Conservation (phyloP, 1,140 invertebrate species). For the Tachypleus tridentatus region DNA sequence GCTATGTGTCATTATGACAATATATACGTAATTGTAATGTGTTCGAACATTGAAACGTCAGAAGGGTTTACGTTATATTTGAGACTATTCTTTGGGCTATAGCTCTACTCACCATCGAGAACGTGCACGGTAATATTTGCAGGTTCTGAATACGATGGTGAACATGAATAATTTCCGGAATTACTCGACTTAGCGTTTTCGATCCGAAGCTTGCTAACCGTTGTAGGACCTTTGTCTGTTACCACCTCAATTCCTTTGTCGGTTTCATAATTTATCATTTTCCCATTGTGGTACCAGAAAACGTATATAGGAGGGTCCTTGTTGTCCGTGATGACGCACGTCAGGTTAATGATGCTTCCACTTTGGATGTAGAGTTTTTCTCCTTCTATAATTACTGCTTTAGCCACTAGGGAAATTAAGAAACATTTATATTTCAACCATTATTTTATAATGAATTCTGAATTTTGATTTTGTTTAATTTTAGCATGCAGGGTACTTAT, state of each 20-base stretch:
- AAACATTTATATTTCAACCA: too few species aligned
- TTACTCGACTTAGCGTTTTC: conserved; percentile 34
- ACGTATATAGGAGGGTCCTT: conserved; percentile 84
- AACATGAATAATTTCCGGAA: conserved; percentile 78
- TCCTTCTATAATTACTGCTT: conserved; percentile 74
- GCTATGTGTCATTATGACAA: too few species aligned
- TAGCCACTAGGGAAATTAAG: conserved; percentile 49
- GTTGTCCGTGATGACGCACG: conserved; percentile 75
- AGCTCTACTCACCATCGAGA: conserved; percentile 53
- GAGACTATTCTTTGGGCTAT: too few species aligned
- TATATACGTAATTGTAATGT: too few species aligned
- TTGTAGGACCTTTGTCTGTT: conserved; percentile 11
- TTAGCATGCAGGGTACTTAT: too few species aligned
- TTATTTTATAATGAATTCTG: too few species aligned
- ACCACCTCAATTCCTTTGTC: conserved; percentile 11
- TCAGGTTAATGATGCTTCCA: conserved; percentile 84
- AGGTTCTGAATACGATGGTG: conserved; percentile 63
- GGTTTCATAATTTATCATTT: conserved; percentile 27
- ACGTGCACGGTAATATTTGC: conserved; percentile 63
- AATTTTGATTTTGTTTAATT: too few species aligned
- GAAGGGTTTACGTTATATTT: too few species aligned
- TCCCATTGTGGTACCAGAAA: conserved; percentile 59
- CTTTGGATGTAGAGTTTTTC: conserved; percentile 81
- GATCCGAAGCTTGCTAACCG: conserved; percentile 12
- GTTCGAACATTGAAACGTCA: too few species aligned